Evolutionary conservation across 1,140 invertebrate species (phyloP).

Genomic region (Lysiphlebus fabarum): DNA sequence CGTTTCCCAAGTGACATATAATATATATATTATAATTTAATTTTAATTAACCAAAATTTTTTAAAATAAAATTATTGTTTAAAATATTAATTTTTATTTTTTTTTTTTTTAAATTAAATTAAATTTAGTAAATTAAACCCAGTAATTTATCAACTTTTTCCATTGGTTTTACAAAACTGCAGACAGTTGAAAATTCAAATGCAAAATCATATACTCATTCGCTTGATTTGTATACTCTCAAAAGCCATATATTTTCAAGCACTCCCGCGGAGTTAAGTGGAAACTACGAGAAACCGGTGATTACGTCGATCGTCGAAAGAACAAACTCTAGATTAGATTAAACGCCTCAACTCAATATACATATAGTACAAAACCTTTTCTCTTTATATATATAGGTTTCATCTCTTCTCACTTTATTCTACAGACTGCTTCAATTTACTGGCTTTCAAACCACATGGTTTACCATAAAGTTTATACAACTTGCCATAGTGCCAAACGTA

Average conservation of each 20-base stretch:
- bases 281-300: constrained; percentile 43
- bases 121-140: too few species aligned
- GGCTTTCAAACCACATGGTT: constrained; percentile 39
- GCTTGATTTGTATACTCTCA: constrained; percentile 19
- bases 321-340: constrained; percentile 51
- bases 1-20: constrained; percentile 29
- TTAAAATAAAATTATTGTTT: too few species aligned
- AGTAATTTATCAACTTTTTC: too few species aligned
- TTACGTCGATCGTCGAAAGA: constrained; percentile 50
- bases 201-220: neutral
- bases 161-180: neutral
- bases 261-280: constrained; percentile 5
- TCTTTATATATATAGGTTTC: constrained; percentile 5
- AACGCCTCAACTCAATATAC: constrained; percentile 28
- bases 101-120: too few species aligned
- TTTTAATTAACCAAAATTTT: too few species aligned
- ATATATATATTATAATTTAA: too few species aligned
- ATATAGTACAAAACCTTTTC: neutral
- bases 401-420: constrained; percentile 17
- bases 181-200: neutral
- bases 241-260: constrained; percentile 16
- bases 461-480: constrained; percentile 48
- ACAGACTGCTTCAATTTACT: constrained; percentile 39
- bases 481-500: constrained; percentile 34
- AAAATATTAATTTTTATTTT: too few species aligned